phyloP scores from a whole-genome alignment of 2,797 vertebrate genomes.

The Mareca penelope region DNA sequence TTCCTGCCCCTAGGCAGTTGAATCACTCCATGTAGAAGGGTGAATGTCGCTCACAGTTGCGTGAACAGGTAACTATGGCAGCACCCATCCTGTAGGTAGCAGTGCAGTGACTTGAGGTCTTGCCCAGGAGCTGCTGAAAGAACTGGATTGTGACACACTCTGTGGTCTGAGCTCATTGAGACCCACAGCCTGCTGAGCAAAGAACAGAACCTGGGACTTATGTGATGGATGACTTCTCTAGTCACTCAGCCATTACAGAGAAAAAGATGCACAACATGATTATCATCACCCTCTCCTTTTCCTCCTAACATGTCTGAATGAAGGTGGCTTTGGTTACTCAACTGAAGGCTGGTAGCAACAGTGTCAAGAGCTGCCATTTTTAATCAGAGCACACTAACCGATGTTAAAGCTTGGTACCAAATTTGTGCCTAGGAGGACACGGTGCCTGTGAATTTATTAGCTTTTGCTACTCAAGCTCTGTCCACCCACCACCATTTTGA shows the following conservation, averaged over 20 bases:
- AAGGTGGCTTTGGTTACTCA: neutral
- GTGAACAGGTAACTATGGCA: neutral
- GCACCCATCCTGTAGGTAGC: neutral
- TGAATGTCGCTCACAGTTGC: neutral
- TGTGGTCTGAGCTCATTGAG: neutral
- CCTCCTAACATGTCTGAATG: neutral
- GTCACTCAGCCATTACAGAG: neutral
- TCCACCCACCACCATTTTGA: neutral
- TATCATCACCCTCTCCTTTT: neutral
- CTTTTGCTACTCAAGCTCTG: neutral
- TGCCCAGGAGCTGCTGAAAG: neutral
- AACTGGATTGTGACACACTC: neutral
- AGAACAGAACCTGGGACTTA: neutral
- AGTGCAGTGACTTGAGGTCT: neutral
- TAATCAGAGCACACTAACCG: neutral
- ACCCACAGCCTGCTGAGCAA: neutral
- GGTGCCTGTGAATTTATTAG: neutral
- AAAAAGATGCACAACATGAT: neutral
- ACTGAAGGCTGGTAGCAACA: neutral
- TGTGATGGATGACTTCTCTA: neutral
- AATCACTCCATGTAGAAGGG: neutral
- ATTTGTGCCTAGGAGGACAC: neutral
- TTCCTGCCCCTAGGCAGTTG: slow-evolving; percentile 45
- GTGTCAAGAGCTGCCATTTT: neutral
- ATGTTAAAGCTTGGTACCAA: neutral